Evolutionary conservation across 2,113 vertebrate genomes (phyloP).

Genomic region (Rhynchomys soricoides): DNA sequence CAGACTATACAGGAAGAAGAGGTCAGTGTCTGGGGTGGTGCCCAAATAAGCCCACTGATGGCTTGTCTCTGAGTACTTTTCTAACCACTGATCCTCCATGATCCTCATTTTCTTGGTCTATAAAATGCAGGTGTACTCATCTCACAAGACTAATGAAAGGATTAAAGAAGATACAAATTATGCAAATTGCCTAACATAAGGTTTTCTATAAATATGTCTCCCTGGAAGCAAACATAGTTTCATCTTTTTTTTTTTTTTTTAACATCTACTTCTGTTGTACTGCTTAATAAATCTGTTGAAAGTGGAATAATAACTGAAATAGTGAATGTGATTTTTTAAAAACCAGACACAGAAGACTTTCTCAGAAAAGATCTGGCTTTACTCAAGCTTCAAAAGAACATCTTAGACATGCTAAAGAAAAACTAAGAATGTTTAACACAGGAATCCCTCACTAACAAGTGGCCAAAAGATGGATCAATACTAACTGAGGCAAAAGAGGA

Average conservation of each 20-base stretch:
- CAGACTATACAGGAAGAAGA: not conserved
- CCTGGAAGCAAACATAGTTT: constrained; percentile 40
- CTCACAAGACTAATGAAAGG: constrained; percentile 33
- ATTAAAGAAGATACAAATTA: constrained; percentile 32
- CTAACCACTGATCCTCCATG: not conserved
- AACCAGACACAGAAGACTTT: not conserved
- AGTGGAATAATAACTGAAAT: not conserved
- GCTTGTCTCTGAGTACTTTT: not conserved
- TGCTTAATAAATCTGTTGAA: constrained; percentile 47
- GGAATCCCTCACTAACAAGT: constrained; percentile 6
- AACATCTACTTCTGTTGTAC: constrained; percentile 8
- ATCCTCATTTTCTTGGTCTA: constrained; percentile 1
- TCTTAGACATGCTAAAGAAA: not conserved
- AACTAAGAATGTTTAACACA: not conserved
- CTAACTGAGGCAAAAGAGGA: not conserved
- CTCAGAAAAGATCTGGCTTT: not conserved
- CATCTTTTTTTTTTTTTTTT: constrained; percentile 33
- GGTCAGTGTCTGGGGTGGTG: not conserved
- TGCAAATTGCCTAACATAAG: not conserved
- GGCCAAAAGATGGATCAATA: constrained; percentile 40
- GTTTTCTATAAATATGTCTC: constrained; percentile 49
- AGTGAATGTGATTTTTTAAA: not conserved
- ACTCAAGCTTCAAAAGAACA: not conserved
- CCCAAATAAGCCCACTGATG: not conserved
- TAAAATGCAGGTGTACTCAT: constrained; percentile 18